Conservation (phyloP, 2,797 vertebrate species). For the Masticophis lateralis region DNA sequence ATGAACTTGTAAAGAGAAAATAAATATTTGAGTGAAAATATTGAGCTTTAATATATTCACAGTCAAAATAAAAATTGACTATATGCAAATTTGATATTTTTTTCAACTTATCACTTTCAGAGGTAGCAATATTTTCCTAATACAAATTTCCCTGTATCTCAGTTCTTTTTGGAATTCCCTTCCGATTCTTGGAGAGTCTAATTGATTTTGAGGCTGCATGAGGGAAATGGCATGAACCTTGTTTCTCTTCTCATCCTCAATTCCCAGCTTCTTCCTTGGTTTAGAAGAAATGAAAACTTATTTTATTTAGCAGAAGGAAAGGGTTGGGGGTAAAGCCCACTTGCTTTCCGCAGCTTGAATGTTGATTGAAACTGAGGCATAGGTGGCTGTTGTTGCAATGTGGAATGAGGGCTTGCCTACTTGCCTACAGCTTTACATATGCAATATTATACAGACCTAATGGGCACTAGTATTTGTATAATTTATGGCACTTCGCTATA, state of each 20-base stretch:
- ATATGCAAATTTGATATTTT: not conserved
- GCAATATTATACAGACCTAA: not conserved
- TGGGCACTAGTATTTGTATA: not conserved
- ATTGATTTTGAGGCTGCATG: not conserved
- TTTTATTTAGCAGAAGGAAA: not conserved
- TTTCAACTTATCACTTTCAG: not conserved
- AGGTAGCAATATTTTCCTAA: not conserved
- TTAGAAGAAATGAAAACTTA: slow-evolving; percentile 9
- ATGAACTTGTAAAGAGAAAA: not conserved
- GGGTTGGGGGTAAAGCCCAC: not conserved
- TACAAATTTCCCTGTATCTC: not conserved
- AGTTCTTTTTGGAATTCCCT: not conserved
- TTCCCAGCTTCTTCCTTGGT: not conserved
- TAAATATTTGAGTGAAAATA: not conserved
- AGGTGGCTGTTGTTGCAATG: not conserved
- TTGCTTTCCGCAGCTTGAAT: not conserved
- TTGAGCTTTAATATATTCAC: not conserved
- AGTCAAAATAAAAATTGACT: not conserved
- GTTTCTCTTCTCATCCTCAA: not conserved
- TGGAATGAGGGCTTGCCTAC: not conserved
- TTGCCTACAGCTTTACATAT: not conserved
- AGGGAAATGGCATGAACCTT: not conserved
- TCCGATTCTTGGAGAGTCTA: not conserved
- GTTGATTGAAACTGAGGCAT: not conserved
- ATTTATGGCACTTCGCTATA: not conserved